Conservation (phyloP, 2,888 invertebrate species). For the Drosophila nr. perissopoda region DNA sequence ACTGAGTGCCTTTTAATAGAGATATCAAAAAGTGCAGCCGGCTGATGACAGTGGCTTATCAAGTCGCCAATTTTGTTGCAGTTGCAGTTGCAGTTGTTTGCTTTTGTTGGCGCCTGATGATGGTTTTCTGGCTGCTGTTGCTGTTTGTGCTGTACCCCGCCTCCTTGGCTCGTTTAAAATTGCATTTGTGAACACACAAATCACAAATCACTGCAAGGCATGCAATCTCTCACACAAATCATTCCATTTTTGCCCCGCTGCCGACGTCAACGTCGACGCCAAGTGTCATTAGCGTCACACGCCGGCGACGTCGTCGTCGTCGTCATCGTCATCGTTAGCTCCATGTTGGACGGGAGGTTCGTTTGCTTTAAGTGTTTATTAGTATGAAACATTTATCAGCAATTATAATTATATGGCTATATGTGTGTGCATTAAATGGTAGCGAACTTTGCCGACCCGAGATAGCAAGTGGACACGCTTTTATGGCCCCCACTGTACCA, state of each 20-base stretch:
- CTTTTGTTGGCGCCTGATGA: constrained; percentile 10
- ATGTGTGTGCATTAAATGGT: constrained; percentile 78
- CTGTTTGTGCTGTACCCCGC: background rate
- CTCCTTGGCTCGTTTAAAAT: constrained; percentile 68
- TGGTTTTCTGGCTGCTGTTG: constrained; percentile 5
- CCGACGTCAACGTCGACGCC: constrained; percentile 43
- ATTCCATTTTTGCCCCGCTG: constrained; percentile 67
- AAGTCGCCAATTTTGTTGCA: constrained; percentile 40
- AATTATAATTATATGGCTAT: constrained; percentile 82
- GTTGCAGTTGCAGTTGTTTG: constrained; percentile 29
- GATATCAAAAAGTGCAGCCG: constrained; percentile 68
- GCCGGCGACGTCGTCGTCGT: constrained; percentile 41
- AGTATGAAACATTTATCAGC: constrained; percentile 82
- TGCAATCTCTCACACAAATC: constrained; percentile 80
- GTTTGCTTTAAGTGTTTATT: constrained; percentile 75
- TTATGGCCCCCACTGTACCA: constrained; percentile 52
- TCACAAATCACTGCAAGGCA: constrained; percentile 78
- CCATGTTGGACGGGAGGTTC: constrained; percentile 40
- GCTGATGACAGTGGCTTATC: constrained; percentile 71
- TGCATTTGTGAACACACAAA: constrained; percentile 79
- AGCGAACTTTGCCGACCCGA: constrained; percentile 77
- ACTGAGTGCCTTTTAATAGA: constrained; percentile 62
- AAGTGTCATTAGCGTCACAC: constrained; percentile 80
- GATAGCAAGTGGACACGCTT: constrained; percentile 55
- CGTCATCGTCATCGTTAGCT: constrained; percentile 49